Percentiles rank a stretch among this genome's conserved stretches.
Evolutionary conservation across 2,888 invertebrate genomes (phyloP).

Genomic region (Drosophila kanekoi): DNA sequence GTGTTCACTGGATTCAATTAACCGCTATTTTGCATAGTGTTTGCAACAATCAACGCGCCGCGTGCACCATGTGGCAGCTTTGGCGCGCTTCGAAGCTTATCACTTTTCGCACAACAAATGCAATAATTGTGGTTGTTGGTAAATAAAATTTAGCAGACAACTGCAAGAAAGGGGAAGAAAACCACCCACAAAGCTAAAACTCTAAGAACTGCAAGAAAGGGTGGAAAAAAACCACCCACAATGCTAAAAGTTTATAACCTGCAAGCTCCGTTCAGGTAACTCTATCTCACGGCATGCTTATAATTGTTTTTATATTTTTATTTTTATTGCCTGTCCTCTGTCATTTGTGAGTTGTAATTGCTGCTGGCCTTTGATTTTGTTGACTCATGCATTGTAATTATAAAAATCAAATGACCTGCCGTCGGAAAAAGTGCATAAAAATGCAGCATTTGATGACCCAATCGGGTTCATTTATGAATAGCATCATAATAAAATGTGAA

Average conservation of each 20-base stretch:
- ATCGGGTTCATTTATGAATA: neutral
- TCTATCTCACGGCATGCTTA: conserved; percentile 20
- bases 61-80: conserved; percentile 30
- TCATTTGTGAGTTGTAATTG: conserved; percentile 72
- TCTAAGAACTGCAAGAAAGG: conserved; percentile 24
- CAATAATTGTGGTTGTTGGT: conserved; percentile 57
- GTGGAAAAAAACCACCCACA: conserved; percentile 11
- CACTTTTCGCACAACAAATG: conserved; percentile 56
- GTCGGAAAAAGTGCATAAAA: too few relatives aligned
- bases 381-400: conserved; percentile 50
- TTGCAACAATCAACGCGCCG: conserved; percentile 17
- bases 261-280: conserved; percentile 21
- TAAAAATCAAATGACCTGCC: conserved; percentile 44
- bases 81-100: conserved; percentile 34
- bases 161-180: conserved; percentile 18
- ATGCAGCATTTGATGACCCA: neutral
- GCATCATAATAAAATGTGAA: too few relatives aligned
- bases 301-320: conserved; percentile 24
- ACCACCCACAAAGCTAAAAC: conserved; percentile 22
- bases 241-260: conserved; percentile 28
- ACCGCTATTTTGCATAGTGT: conserved; percentile 74
- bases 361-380: conserved; percentile 53
- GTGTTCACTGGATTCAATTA: conserved; percentile 80
- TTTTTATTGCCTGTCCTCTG: conserved; percentile 18
- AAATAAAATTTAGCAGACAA: conserved; percentile 43